Evolutionary conservation across 2,113 vertebrate species (phyloP), one percentile per base, ranked within the genome.

Genomic region (Daubentonia madagascariensis): DNA sequence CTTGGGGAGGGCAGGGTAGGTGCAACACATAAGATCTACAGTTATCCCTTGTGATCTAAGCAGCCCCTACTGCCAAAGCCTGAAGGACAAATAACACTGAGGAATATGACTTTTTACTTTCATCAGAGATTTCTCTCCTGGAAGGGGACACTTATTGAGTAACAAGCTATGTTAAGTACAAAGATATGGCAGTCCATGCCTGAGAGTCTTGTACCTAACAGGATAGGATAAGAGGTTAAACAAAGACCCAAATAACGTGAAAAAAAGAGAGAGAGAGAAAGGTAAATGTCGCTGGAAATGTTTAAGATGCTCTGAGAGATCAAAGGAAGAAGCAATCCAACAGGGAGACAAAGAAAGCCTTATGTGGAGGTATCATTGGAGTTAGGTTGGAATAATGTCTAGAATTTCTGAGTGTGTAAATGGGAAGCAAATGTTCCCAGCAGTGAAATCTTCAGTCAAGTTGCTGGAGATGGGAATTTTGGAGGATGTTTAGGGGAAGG

Each of bases 141-240:
- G 50, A 80, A 94, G 16, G 43, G 68, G 23, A 72, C 17, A 43
- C 10, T 52, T 89, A 80, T 0, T 76, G 73, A 86, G 63, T 40
- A 68, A 32, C 48, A 45, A 85, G 52, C 70, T 85, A 22, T 18
- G 37, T 72, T 35, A 81, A 25, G 14, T 83, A 52, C 43, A 83
- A 92, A 68, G 94, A 96, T 68, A n/a, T 83, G 40, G 37, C 28
- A 30, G 63, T 45, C 22, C 32, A 7, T 61, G n/a, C 18, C 61
- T 61, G 81, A 91, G 59, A 25, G 32, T 80, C 59, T 78, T 67
- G 13, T 28, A 85, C 65, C 25, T 79, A 83, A 83, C 40, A 78
- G 52, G 83, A 72, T 57, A 95, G 45, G 76, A 88, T 23, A 70
- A 88, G 65, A 95, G 63, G 85, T 83, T 63, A 92, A 95, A 94